Base-by-base conservation (phyloP, 2,113 vertebrate species). In the Ophthalmolycus amberensis region DNA sequence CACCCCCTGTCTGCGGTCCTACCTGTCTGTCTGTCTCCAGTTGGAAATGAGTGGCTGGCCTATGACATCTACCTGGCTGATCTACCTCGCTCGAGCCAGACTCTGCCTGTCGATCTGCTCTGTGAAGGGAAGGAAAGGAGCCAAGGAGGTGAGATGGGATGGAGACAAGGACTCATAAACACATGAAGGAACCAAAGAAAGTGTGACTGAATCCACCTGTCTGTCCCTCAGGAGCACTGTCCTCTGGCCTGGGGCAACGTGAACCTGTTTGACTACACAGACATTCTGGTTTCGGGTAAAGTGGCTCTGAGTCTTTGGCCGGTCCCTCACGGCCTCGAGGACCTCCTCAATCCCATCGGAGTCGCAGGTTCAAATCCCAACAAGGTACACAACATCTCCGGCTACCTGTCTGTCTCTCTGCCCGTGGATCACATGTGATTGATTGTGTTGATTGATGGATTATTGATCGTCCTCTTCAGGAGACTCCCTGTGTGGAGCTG, bases 171-270 rank as follows among this genome's bases (percentile, higher is more conserved):
- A n/a, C 9, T 50, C 29, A 52, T 50, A 3, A 54, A 44, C 8
- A 22, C 15, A 40, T 0, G 11, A 62, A 9, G 25, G 22, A 64
- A 27, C 12, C 15, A 15, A 0, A 38, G 1, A 12, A 20, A 10
- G 40, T 44, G n/a, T 48, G 32, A 38, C 44, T 46, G 15, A 80
- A 4, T 29, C 0, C 10, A 38, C 58, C 42, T 0, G 37, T 37
- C 59, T 85, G 44, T 71, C 89, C 80, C 0, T 25, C 94, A 98
- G 98, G 98, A 99, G 85, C 97, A 99, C 86, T 99, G 98, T 86
- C 98, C 97, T 38, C 93, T 99, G 91, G 98, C 98, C 78, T 99
- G 98, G 98, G 98, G 98, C 71, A 99, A 99, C 76, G 97, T 99
- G 83, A 99, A 99, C 88, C 94, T 99, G 73, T 98, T 99, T 91